Percentiles rank a stretch among this genome's conserved stretches.
Evolutionary conservation across 2,113 vertebrate genomes (phyloP).

Genomic region (Naja naja): DNA sequence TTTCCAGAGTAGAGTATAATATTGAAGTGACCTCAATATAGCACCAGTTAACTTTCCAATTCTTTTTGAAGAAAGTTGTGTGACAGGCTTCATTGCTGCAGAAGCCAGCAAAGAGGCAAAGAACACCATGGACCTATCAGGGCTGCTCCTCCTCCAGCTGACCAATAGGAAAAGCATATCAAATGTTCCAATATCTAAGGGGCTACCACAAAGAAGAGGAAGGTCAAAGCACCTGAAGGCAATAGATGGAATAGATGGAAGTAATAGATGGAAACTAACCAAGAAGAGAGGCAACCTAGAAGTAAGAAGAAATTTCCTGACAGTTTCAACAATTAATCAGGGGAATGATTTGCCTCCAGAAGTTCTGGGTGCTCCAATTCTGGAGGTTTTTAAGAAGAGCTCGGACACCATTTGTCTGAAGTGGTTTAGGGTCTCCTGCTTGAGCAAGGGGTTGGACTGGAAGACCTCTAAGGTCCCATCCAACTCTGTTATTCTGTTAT

Average conservation of each 20-base stretch:
- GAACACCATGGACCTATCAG: background rate
- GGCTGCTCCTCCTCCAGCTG: background rate
- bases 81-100: background rate
- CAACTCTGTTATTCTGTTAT: background rate
- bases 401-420: background rate
- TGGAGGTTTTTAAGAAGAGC: background rate
- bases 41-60: background rate
- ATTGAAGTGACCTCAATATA: background rate
- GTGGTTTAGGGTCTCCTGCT: background rate
- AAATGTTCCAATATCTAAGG: background rate
- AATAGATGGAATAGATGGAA: background rate
- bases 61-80: background rate
- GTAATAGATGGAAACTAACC: background rate
- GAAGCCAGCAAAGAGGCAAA: background rate
- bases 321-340: background rate
- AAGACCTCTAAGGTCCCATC: background rate
- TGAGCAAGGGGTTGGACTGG: background rate
- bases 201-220: background rate
- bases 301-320: background rate
- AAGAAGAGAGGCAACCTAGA: background rate
- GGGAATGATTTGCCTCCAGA: background rate
- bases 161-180: background rate
- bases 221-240: background rate
- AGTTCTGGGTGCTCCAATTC: background rate
- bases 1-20: background rate